Conservation (phyloP, 2,113 vertebrate species). For the Salminus brasiliensis region DNA sequence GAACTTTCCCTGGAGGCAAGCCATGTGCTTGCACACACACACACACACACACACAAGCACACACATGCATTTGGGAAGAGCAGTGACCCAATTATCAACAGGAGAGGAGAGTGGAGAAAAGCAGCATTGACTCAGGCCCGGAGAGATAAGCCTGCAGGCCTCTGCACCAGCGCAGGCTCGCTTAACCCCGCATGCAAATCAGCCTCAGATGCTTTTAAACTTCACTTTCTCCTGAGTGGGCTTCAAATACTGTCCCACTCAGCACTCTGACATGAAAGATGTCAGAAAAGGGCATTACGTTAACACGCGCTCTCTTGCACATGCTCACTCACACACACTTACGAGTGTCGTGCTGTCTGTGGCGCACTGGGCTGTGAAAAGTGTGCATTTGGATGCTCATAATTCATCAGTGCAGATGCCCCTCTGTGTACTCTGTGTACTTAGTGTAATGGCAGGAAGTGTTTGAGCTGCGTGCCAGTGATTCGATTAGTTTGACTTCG, state of each 20-base stretch:
- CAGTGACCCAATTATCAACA: slow-evolving; percentile 56
- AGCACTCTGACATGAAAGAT: slow-evolving; percentile 37
- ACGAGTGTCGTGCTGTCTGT: not conserved
- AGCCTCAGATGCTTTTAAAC: slow-evolving; percentile 33
- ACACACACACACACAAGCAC: slow-evolving; percentile 26
- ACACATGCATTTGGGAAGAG: slow-evolving; percentile 44
- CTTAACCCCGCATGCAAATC: slow-evolving; percentile 43
- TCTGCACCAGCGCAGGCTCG: slow-evolving; percentile 19
- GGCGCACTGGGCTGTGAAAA: not conserved
- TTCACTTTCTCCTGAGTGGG: slow-evolving; percentile 29
- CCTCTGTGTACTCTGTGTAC: not conserved
- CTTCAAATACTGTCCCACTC: slow-evolving; percentile 46
- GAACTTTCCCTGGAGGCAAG: not conserved
- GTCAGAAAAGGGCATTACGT: not conserved
- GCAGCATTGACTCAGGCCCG: slow-evolving; percentile 25
- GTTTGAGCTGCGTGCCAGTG: slow-evolving; percentile 9
- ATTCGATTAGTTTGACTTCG: not conserved
- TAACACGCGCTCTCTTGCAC: not conserved
- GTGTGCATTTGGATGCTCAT: not conserved
- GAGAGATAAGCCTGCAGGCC: slow-evolving; percentile 40
- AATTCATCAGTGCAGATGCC: slow-evolving; percentile 7
- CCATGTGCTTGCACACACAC: not conserved
- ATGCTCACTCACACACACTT: not conserved
- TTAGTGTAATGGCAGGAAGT: slow-evolving; percentile 7
- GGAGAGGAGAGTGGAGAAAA: slow-evolving; percentile 33